These are phyloP conservation scores for Agrypnia vestita DNA, from an alignment of 1,140 invertebrate genomes.

Conservation along the genomic window DNA sequence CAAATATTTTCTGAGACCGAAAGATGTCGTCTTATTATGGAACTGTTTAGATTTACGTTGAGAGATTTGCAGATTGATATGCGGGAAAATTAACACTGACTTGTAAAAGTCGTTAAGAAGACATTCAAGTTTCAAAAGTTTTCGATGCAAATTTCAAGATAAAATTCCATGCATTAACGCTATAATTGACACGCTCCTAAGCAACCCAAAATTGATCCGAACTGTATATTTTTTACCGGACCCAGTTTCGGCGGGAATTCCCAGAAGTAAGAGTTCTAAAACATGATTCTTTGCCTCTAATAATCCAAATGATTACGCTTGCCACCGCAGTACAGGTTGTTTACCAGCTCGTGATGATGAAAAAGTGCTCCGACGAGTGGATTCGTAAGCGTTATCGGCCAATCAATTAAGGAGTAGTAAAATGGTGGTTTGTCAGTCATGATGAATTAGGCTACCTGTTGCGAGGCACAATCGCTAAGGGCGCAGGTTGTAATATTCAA, in stretches of 20 bases:
- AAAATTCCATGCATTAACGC: too few species aligned
- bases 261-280: neutral
- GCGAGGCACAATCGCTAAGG: constrained; percentile 19
- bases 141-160: too few species aligned
- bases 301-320: constrained; percentile 19
- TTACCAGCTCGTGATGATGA: constrained; percentile 24
- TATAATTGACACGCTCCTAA: too few species aligned
- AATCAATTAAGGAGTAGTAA: constrained; percentile 45
- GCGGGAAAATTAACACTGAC: too few species aligned
- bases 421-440: constrained; percentile 51
- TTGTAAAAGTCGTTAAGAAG: too few species aligned
- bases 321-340: neutral
- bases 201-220: too few species aligned
- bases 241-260: constrained; percentile 19
- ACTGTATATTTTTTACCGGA: neutral
- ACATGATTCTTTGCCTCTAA: constrained; percentile 9
- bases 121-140: too few species aligned
- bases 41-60: too few species aligned
- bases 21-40: too few species aligned
- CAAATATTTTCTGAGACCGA: too few species aligned
- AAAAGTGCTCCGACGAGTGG: neutral
- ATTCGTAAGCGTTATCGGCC: constrained; percentile 44
- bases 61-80: too few species aligned
- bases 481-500: constrained; percentile 1
- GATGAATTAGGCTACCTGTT: constrained; percentile 41